Base-by-base conservation (phyloP, 2,888 invertebrate species). In the Linnaemya tessellans region DNA sequence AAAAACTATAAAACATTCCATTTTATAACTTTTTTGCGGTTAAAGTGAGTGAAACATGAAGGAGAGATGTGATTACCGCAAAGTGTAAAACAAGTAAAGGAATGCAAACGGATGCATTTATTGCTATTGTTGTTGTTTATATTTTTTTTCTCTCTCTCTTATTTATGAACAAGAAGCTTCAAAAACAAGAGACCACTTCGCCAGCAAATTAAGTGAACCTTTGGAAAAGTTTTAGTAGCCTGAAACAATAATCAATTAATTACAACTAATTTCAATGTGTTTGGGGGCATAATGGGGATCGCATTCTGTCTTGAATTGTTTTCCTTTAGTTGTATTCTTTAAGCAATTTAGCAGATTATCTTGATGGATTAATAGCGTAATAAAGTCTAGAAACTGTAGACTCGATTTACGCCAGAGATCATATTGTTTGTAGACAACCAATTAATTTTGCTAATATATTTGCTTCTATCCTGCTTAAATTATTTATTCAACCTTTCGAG, bases 11-110 rank as follows among this genome's bases (percentile, higher is more conserved):
- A 79, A 71, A 70, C 65, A 83, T 78, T 77, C 82, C 70, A 77
- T 73, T 77, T 77, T 73, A 73, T 80, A 79, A 80, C 67, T 79
- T 84, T 77, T 84, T 80, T 84, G 84, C 77, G 84, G 77, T 80
- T 78, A 51, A 67, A 60, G 74, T 81, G 68, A 80, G 78, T 62
- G 60, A 74, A 80, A 77, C 71, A 84, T 71, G 75, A 74, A 75
- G 85, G 79, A 85, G 74, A 85, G 70, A 71, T 79, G 79, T 80
- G 82, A 82, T 82, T 75, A 82, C 79, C 82, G 74, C 85, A 85
- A 82, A 84, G 78, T 84, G 78, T 81, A 81, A 81, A 79, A 79
- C 78, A 74, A 54, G 70, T 68, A 58, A 74, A 79, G 43, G 78
- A 79, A 85, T 79, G 81, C 74, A 67, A 81, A 54, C 85, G 81